Evolutionary conservation across 2,888 invertebrate genomes (phyloP).

Genomic region (Drosophila limbata): DNA sequence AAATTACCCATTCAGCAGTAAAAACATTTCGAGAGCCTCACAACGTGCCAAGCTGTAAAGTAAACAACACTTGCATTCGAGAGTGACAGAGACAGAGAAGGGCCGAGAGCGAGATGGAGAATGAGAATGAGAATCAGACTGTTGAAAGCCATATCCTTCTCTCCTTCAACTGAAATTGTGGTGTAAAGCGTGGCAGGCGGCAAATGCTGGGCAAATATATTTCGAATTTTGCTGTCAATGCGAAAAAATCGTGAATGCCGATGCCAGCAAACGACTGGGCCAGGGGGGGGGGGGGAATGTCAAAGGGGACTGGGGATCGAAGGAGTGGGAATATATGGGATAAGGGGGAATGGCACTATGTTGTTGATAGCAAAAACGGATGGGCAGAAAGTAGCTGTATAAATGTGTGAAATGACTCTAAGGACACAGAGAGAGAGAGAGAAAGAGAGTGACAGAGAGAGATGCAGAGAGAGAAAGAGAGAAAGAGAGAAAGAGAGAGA

Average conservation of each 20-base stretch:
- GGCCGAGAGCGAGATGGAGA: neutral
- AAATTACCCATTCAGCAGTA: constrained; percentile 82
- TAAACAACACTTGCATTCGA: constrained; percentile 50
- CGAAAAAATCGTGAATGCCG: constrained; percentile 67
- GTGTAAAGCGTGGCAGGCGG: constrained; percentile 62
- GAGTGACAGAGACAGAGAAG: constrained; percentile 1
- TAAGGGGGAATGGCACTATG: constrained; percentile 6
- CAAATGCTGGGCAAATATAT: constrained; percentile 73
- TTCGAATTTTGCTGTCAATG: constrained; percentile 81
- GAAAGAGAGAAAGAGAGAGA: neutral
- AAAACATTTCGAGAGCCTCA: constrained; percentile 69
- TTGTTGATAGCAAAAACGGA: constrained; percentile 52
- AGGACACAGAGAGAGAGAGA: constrained; percentile 12
- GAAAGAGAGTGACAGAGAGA: neutral
- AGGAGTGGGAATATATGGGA: neutral
- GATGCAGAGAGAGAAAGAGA: neutral
- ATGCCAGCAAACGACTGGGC: constrained; percentile 26
- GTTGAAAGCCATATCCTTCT: constrained; percentile 53
- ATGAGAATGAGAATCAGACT: neutral
- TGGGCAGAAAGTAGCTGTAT: constrained; percentile 62
- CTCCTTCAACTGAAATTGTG: constrained; percentile 49
- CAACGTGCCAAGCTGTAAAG: constrained; percentile 64
- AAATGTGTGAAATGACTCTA: constrained; percentile 54
- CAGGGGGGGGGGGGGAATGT: neutral
- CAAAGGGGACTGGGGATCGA: neutral